Percentiles rank a stretch among this genome's conserved stretches.
These are phyloP conservation scores for Drosophila neotestacea DNA, from an alignment of 2,888 invertebrate genomes.

Conservation along the genomic window DNA sequence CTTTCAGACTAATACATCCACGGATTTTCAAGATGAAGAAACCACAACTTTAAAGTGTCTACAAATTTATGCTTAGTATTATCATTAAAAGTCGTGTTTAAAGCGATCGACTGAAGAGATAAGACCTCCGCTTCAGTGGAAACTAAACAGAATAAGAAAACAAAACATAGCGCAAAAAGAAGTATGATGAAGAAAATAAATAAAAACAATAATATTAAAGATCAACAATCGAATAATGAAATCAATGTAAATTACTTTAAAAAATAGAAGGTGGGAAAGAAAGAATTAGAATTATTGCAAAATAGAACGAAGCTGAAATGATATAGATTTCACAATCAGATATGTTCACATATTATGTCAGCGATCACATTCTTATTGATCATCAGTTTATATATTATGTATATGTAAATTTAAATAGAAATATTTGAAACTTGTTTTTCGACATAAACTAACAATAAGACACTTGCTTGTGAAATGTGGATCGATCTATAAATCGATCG, in stretches of 20 bases:
- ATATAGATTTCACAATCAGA: background rate
- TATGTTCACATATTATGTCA: constrained; percentile 13
- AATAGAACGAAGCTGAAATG: constrained; percentile 2
- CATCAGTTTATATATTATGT: background rate
- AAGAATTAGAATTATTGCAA: constrained; percentile 4
- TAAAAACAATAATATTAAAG: background rate
- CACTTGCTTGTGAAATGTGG: constrained; percentile 29
- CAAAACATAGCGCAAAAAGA: background rate
- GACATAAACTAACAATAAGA: background rate
- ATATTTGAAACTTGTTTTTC: constrained; percentile 21
- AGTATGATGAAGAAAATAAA: background rate
- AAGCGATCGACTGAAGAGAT: constrained; percentile 11
- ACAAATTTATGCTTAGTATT: constrained; percentile 14
- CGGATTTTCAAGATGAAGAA: background rate
- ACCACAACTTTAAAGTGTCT: constrained; percentile 4
- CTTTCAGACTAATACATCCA: no score
- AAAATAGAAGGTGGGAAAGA: background rate
- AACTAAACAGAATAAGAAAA: background rate
- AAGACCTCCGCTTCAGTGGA: constrained; percentile 5
- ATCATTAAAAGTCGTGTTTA: constrained; percentile 9
- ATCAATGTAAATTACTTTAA: constrained; percentile 15
- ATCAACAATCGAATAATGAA: constrained; percentile 23
- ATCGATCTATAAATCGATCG: constrained; percentile 11
- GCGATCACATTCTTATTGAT: constrained; percentile 4
- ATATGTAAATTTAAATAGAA: background rate